Conservation (phyloP, 2,113 vertebrate species). For the Perccottus glenii region DNA sequence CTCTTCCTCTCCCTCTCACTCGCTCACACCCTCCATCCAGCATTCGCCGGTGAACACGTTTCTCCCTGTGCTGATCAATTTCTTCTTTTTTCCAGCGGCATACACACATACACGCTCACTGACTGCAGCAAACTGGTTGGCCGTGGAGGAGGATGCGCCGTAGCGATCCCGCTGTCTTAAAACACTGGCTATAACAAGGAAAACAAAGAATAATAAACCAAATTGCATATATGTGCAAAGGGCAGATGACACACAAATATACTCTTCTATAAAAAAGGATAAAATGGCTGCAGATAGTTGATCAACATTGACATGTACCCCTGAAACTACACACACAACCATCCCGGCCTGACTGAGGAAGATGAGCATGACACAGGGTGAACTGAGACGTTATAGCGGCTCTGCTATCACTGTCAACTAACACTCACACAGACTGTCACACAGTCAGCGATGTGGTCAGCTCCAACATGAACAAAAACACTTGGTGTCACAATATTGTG, state of each 20-base stretch:
- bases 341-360: neutral
- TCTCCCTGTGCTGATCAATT: constrained; percentile 76
- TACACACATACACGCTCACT: constrained; percentile 30
- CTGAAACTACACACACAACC: neutral
- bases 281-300: neutral
- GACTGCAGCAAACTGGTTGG: constrained; percentile 55
- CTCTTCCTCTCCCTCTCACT: constrained; percentile 55
- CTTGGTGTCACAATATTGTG: constrained; percentile 62
- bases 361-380: constrained; percentile 12
- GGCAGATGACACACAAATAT: neutral
- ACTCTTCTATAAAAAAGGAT: neutral
- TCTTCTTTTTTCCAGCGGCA: constrained; percentile 61
- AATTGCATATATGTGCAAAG: neutral
- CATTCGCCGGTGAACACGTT: constrained; percentile 69
- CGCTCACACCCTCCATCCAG: constrained; percentile 70
- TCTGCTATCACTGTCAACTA: constrained; percentile 6
- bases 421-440: constrained; percentile 16
- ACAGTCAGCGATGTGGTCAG: constrained; percentile 41
- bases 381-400: constrained; percentile 21
- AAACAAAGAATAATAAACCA: constrained; percentile 15
- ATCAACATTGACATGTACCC: neutral
- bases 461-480: constrained; percentile 35
- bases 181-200: constrained; percentile 12
- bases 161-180: constrained; percentile 23
- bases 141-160: constrained; percentile 29